phyloP scores from a whole-genome alignment of 2,113 vertebrate genomes.

The Herpetotheres cachinnans region DNA sequence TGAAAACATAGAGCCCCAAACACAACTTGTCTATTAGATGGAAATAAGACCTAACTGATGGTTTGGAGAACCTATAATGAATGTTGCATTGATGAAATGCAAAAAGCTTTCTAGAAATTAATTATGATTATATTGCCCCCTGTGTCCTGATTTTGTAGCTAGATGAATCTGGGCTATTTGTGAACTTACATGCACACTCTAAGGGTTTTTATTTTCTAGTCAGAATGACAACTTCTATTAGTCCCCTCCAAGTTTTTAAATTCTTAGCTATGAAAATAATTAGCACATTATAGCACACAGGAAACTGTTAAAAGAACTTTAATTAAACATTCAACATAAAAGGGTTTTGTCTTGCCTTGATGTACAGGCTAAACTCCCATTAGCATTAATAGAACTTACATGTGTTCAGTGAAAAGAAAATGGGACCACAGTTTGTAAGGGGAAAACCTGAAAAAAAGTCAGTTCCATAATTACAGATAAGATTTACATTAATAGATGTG shows the following conservation, averaged over 20 bases:
- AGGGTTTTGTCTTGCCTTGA: background rate
- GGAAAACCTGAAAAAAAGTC: background rate
- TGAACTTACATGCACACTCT: background rate
- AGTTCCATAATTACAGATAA: background rate
- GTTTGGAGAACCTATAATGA: background rate
- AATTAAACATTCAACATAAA: slow-evolving; percentile 27
- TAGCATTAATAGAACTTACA: background rate
- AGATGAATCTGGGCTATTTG: background rate
- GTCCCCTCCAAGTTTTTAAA: background rate
- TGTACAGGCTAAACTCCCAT: slow-evolving; percentile 16
- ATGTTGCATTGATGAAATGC: background rate
- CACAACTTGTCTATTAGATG: background rate
- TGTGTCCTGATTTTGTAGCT: background rate
- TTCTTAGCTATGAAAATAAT: slow-evolving; percentile 16
- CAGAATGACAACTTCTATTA: background rate
- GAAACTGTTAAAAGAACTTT: slow-evolving; percentile 29
- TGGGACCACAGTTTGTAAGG: background rate
- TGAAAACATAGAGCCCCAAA: background rate
- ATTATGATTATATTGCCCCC: background rate
- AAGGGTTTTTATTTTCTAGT: background rate
- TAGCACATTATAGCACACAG: background rate
- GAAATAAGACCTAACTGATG: background rate
- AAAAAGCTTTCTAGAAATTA: background rate
- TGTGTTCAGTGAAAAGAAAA: background rate
- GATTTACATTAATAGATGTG: background rate